Percentiles rank a stretch among this genome's conserved stretches.
These are phyloP conservation scores for Pipa parva DNA, from an alignment of 2,113 vertebrate genomes.

Conservation along the genomic window DNA sequence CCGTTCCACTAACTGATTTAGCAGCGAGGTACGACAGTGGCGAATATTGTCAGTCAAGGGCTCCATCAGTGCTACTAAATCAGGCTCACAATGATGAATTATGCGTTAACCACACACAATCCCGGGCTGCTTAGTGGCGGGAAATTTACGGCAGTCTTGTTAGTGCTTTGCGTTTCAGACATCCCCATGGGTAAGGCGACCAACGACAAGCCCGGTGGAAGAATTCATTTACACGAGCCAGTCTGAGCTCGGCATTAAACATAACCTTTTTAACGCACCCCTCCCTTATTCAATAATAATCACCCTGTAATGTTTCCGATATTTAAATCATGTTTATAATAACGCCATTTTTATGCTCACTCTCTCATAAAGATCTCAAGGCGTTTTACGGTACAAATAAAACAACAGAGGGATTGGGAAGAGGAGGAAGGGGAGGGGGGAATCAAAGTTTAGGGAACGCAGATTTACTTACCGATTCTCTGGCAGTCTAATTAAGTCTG, in stretches of 20 bases:
- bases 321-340: conserved; percentile 81
- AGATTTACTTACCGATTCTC: conserved; percentile 61
- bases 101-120: conserved; percentile 59
- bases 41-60: conserved; percentile 57
- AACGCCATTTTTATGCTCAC: conserved; percentile 68
- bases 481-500: conserved; percentile 69
- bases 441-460: conserved; percentile 64
- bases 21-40: conserved; percentile 67
- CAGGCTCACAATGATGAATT: conserved; percentile 61
- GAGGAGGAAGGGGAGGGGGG: conserved; percentile 59
- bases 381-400: conserved; percentile 71
- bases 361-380: conserved; percentile 69
- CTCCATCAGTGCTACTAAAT: conserved; percentile 61
- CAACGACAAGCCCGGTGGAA: conserved; percentile 56
- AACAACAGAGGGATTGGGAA: conserved; percentile 59
- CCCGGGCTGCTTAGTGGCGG: conserved; percentile 64
- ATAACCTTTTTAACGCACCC: conserved; percentile 61
- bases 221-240: conserved; percentile 60
- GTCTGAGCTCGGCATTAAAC: conserved; percentile 55
- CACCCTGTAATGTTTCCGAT: conserved; percentile 68
- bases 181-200: conserved; percentile 65
- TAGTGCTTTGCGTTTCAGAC: conserved; percentile 58
- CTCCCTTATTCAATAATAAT: conserved; percentile 74
- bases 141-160: conserved; percentile 65
- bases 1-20: conserved; percentile 63